A percentile compares a stretch with the other conserved stretches of the same genome.
Conservation (phyloP, 2,113 vertebrate species). For the Amblyopsis rosae region DNA sequence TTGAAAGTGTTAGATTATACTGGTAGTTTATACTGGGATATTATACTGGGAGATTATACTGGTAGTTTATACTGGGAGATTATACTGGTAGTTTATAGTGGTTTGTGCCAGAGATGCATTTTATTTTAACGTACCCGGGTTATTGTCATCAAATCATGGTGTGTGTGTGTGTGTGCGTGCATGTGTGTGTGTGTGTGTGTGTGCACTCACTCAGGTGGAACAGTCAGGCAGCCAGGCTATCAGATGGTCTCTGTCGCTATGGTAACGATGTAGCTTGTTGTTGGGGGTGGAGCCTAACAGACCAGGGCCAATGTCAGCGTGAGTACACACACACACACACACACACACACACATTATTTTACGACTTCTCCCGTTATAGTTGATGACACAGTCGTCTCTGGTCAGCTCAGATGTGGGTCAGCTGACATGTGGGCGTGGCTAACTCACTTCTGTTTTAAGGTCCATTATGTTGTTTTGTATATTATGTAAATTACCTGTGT, state of each 20-base stretch:
- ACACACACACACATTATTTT: slow-evolving; percentile 12
- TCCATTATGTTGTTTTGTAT: neutral
- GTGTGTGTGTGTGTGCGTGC: slow-evolving; percentile 6
- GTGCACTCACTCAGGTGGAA: slow-evolving; percentile 73
- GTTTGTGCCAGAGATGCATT: too few relatives aligned
- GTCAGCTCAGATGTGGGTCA: too few relatives aligned
- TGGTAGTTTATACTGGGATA: neutral
- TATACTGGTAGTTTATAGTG: neutral
- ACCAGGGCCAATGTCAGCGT: slow-evolving; percentile 88
- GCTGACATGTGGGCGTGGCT: too few relatives aligned
- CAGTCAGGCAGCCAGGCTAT: slow-evolving; percentile 61
- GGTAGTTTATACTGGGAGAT: neutral
- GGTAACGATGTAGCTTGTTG: slow-evolving; percentile 88
- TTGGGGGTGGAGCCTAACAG: slow-evolving; percentile 86
- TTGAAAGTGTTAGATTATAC: too few relatives aligned
- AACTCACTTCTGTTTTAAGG: too few relatives aligned
- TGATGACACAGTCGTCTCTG: too few relatives aligned
- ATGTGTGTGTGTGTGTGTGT: slow-evolving; percentile 3
- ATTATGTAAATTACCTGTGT: neutral
- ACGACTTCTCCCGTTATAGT: too few relatives aligned
- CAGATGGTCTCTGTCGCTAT: slow-evolving; percentile 84
- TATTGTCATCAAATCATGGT: neutral
- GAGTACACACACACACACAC: slow-evolving; percentile 67
- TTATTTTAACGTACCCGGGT: neutral
- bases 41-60: neutral